These are phyloP conservation scores for Anableps anableps DNA, from an alignment of 2,797 vertebrate species.

Conservation along the genomic window DNA sequence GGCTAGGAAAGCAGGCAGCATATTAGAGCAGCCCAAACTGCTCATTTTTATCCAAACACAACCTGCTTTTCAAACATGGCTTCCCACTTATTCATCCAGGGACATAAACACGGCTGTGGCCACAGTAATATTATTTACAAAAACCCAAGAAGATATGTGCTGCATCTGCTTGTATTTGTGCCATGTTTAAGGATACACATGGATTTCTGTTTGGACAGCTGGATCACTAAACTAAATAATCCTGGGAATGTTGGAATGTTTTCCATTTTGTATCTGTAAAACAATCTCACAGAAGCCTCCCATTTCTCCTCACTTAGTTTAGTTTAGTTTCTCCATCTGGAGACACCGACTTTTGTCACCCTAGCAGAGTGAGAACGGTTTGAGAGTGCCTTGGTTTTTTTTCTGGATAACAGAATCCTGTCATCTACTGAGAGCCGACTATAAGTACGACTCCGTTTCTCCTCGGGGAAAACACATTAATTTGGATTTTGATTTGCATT, in stretches of 20 bases:
- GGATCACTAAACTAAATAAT: slow-evolving; percentile 44
- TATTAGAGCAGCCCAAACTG: slow-evolving; percentile 38
- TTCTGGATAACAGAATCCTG: slow-evolving; percentile 78
- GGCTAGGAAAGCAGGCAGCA: slow-evolving; percentile 48
- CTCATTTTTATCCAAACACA: slow-evolving; percentile 46
- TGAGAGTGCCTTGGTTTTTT: slow-evolving; percentile 71
- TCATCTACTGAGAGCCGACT: slow-evolving; percentile 80
- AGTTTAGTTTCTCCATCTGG: slow-evolving; percentile 64
- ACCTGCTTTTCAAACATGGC: slow-evolving; percentile 36
- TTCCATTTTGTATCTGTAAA: slow-evolving; percentile 59
- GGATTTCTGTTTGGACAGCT: slow-evolving; percentile 48
- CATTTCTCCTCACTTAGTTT: slow-evolving; percentile 51
- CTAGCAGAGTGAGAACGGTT: slow-evolving; percentile 60
- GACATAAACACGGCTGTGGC: slow-evolving; percentile 31
- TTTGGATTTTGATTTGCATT: slow-evolving; percentile 85
- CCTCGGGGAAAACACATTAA: slow-evolving; percentile 83
- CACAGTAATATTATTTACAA: slow-evolving; percentile 26
- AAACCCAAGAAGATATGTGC: slow-evolving; percentile 18
- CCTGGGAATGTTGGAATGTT: slow-evolving; percentile 38
- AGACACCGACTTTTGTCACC: slow-evolving; percentile 70
- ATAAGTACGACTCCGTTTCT: slow-evolving; percentile 78
- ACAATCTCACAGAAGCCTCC: slow-evolving; percentile 54
- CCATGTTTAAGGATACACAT: slow-evolving; percentile 33
- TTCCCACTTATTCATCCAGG: slow-evolving; percentile 37
- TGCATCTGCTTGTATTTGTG: slow-evolving; percentile 27